Evolutionary conservation across 2,888 invertebrate genomes (phyloP).

Genomic region (Aleiodes alternator): DNA sequence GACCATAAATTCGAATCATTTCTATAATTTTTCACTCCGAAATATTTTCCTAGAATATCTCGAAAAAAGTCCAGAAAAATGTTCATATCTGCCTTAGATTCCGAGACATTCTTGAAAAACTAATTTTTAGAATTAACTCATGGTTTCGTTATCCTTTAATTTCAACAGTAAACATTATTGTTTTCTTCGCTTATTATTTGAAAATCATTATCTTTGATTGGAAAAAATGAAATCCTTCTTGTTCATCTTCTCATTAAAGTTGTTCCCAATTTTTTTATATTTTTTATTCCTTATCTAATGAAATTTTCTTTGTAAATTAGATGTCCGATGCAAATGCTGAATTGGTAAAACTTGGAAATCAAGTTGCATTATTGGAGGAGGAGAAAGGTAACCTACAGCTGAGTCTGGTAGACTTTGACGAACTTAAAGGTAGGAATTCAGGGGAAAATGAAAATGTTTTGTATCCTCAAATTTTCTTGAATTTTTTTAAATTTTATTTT

Average conservation of each 20-base stretch:
- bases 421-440: conserved; percentile 80
- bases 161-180: background rate
- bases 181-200: background rate
- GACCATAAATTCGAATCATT: no score
- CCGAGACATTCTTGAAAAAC: background rate
- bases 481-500: conserved; percentile 30
- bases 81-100: no score
- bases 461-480: conserved; percentile 1
- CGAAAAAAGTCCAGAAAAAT: no score
- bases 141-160: conserved; percentile 15
- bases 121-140: background rate
- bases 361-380: conserved; percentile 90
- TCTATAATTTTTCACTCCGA: no score
- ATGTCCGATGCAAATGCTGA: conserved; percentile 83
- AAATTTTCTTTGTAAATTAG: conserved; percentile 72
- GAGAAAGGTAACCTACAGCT: conserved; percentile 94
- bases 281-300: conserved; percentile 61
- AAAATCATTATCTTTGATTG: conserved; percentile 4
- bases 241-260: background rate
- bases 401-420: conserved; percentile 88
- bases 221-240: no score
- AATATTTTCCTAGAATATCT: no score
- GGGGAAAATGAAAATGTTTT: conserved; percentile 58
- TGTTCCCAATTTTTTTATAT: conserved; percentile 64
- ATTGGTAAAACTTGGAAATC: conserved; percentile 82